phyloP scores from a whole-genome alignment of 2,797 vertebrate species.

The Dendrocincla tyrannina region DNA sequence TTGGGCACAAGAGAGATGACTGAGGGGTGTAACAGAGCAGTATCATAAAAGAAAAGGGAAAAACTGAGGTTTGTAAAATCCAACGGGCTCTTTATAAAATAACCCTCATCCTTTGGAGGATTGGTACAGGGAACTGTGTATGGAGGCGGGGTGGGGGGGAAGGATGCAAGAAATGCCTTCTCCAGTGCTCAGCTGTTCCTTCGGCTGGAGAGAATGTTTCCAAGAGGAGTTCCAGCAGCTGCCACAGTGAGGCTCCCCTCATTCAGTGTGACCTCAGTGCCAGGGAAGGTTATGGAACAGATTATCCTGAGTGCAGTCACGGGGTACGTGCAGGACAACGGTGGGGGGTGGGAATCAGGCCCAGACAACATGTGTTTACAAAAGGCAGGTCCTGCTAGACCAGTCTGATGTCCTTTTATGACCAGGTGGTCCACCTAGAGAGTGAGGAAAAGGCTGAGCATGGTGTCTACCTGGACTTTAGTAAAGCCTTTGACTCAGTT shows the following conservation, averaged over 20 bases:
- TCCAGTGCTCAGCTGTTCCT: background rate
- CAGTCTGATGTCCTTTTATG: background rate
- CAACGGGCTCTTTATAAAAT: background rate
- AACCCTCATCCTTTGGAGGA: background rate
- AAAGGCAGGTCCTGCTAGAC: background rate
- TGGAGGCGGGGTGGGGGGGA: rapidly evolving
- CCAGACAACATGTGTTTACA: background rate
- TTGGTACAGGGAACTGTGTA: background rate
- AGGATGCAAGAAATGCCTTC: background rate
- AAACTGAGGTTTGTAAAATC: background rate
- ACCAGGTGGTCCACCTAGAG: background rate
- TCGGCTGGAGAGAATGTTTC: background rate
- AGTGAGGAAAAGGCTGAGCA: background rate
- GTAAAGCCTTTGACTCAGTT: background rate
- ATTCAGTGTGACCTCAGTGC: background rate
- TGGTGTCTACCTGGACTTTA: background rate
- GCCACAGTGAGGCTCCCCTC: background rate
- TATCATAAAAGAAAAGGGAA: background rate
- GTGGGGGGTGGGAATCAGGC: background rate
- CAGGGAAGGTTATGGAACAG: background rate
- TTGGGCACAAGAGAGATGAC: background rate
- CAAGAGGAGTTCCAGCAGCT: background rate
- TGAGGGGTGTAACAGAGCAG: background rate
- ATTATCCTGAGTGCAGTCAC: background rate
- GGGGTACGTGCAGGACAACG: background rate